Conservation (phyloP, 2,888 invertebrate species). For the Epirrita christyi region DNA sequence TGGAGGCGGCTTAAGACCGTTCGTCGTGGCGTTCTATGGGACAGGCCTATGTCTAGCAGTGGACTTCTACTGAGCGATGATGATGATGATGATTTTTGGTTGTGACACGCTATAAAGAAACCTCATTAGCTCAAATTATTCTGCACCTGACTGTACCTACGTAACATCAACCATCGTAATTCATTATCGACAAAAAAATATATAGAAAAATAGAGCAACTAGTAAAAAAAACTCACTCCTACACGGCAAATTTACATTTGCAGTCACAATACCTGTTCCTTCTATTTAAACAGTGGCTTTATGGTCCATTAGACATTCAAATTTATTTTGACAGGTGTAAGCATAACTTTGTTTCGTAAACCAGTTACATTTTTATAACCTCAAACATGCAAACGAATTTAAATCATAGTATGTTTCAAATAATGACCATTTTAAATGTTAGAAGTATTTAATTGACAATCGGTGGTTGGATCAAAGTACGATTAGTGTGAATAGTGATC, state of each 20-base stretch:
- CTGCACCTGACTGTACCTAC: not conserved
- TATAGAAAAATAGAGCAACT: constrained; percentile 37
- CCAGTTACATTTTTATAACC: constrained; percentile 9
- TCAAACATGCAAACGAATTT: not conserved
- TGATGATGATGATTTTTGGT: too few relatives aligned
- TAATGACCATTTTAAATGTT: not conserved
- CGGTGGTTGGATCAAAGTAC: constrained; percentile 44
- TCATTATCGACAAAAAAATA: constrained; percentile 39
- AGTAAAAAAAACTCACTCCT: constrained; percentile 31
- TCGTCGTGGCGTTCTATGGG: too few relatives aligned
- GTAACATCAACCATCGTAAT: constrained; percentile 38
- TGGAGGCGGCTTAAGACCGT: too few relatives aligned
- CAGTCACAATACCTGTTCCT: constrained; percentile 24
- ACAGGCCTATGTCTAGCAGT: too few relatives aligned
- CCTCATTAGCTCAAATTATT: too few relatives aligned
- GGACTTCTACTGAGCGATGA: too few relatives aligned
- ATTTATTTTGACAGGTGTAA: constrained; percentile 22
- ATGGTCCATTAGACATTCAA: constrained; percentile 11
- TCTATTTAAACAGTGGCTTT: constrained; percentile 1
- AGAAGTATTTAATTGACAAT: too few relatives aligned
- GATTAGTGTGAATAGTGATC: too few relatives aligned
- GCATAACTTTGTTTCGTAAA: constrained; percentile 1
- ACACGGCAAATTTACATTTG: constrained; percentile 40
- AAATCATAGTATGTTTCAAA: not conserved
- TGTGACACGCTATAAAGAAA: too few relatives aligned